These are phyloP conservation scores for Drosophila sulfurigaster DNA, from an alignment of 1,140 invertebrate genomes.

Conservation along the genomic window DNA sequence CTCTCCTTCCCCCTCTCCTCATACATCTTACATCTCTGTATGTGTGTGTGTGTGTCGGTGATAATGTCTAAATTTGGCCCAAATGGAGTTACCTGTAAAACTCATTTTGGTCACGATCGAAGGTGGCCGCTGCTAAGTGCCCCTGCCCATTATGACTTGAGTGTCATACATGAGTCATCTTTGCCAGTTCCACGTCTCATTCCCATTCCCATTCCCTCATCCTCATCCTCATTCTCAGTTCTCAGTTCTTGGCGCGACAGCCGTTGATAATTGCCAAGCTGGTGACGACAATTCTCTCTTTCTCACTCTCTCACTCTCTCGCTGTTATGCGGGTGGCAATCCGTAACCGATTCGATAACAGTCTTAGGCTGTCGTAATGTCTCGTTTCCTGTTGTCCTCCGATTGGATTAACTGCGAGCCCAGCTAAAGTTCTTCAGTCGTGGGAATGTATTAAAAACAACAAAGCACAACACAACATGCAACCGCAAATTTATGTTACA, in stretches of 20 bases:
- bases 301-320: no score
- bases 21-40: neutral
- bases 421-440: constrained; percentile 15
- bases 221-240: neutral
- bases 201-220: neutral
- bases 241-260: neutral
- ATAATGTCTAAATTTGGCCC: constrained; percentile 80
- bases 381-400: constrained; percentile 57
- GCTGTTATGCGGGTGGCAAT: constrained; percentile 61
- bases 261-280: constrained; percentile 64
- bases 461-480: neutral
- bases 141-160: constrained; percentile 72
- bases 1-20: constrained; percentile 11
- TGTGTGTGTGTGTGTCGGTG: constrained; percentile 41
- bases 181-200: neutral
- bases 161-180: constrained; percentile 75
- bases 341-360: constrained; percentile 61
- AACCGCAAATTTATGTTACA: neutral
- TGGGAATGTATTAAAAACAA: constrained; percentile 42
- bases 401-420: constrained; percentile 48
- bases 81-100: constrained; percentile 59
- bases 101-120: constrained; percentile 53
- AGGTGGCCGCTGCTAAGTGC: constrained; percentile 65
- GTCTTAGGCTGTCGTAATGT: constrained; percentile 32
- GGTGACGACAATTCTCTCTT: constrained; percentile 38